These are phyloP conservation scores for Centropyge bicolor DNA, from an alignment of 2,797 vertebrate species.

Conservation along the genomic window DNA sequence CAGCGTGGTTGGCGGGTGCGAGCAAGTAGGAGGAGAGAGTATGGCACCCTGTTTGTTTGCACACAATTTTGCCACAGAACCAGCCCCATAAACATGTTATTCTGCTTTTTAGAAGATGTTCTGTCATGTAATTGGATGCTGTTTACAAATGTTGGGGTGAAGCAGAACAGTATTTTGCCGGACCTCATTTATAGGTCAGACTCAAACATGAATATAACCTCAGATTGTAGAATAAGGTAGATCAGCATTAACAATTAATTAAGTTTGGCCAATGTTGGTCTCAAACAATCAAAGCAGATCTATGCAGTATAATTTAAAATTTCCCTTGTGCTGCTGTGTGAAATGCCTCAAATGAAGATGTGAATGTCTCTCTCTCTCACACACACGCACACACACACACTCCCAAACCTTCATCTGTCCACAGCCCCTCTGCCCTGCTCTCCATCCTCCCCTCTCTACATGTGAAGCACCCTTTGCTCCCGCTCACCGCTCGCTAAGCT, in stretches of 20 bases:
- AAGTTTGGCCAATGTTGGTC: constrained; percentile 3
- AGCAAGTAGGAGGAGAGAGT: constrained; percentile 37
- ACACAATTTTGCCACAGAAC: constrained; percentile 6
- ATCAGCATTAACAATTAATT: background rate
- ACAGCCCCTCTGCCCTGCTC: constrained; percentile 24
- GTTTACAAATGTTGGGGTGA: background rate
- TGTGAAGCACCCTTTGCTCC: constrained; percentile 63
- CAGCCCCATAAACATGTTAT: background rate
- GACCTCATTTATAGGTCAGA: background rate
- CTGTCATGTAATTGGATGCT: constrained; percentile 7
- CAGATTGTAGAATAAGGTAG: background rate
- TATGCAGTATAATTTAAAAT: background rate
- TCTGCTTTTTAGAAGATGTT: background rate
- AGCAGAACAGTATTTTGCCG: background rate
- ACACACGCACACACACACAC: constrained; percentile 15
- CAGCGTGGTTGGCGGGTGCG: constrained; percentile 20
- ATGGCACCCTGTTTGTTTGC: constrained; percentile 27
- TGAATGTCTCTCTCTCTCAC: no score
- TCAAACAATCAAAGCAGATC: constrained; percentile 4
- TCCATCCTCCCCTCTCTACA: constrained; percentile 45
- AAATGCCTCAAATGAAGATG: constrained; percentile 19
- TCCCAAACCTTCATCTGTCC: background rate
- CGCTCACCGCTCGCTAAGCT: constrained; percentile 57
- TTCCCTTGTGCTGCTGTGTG: background rate
- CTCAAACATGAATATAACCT: background rate